Evolutionary conservation across 1,140 invertebrate genomes (phyloP).

Genomic region (Drosophila ogumai): DNA sequence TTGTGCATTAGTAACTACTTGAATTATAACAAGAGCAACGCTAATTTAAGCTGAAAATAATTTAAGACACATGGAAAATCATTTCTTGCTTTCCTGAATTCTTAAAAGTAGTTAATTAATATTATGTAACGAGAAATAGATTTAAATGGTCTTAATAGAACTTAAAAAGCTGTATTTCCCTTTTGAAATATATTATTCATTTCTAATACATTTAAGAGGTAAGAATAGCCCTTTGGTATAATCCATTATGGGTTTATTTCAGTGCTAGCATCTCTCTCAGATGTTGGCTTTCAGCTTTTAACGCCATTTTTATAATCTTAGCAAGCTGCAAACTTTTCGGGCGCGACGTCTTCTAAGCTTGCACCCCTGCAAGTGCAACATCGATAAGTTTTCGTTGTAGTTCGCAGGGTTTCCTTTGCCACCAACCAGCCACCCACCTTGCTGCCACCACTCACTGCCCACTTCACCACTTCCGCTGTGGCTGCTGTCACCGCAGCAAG

Average conservation of each 20-base stretch:
- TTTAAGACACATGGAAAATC: too few species aligned
- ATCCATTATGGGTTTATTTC: background rate
- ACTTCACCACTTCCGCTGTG: slow-evolving; percentile 20
- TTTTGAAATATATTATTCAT: background rate
- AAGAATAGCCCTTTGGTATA: background rate
- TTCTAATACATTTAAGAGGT: background rate
- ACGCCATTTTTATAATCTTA: slow-evolving; percentile 60
- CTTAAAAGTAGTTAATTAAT: too few species aligned
- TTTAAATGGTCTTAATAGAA: too few species aligned
- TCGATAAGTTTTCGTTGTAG: slow-evolving; percentile 70
- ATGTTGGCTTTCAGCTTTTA: slow-evolving; percentile 61
- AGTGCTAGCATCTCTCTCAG: slow-evolving; percentile 4
- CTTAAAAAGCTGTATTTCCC: too few species aligned
- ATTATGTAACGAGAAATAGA: too few species aligned
- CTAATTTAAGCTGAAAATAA: too few species aligned
- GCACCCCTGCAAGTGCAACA: slow-evolving; percentile 68
- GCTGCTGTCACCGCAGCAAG: slow-evolving; percentile 36
- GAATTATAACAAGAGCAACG: too few species aligned
- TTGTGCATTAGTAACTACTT: background rate
- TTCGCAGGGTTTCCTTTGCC: slow-evolving; percentile 32
- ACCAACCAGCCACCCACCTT: background rate
- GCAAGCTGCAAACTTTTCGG: slow-evolving; percentile 43
- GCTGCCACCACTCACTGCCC: background rate
- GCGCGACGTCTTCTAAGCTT: slow-evolving; percentile 35
- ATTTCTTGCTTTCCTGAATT: too few species aligned